Percentiles rank a stretch among this genome's conserved stretches.
Conservation (phyloP, 2,797 vertebrate genomes). For the Chloroceryle inda region DNA sequence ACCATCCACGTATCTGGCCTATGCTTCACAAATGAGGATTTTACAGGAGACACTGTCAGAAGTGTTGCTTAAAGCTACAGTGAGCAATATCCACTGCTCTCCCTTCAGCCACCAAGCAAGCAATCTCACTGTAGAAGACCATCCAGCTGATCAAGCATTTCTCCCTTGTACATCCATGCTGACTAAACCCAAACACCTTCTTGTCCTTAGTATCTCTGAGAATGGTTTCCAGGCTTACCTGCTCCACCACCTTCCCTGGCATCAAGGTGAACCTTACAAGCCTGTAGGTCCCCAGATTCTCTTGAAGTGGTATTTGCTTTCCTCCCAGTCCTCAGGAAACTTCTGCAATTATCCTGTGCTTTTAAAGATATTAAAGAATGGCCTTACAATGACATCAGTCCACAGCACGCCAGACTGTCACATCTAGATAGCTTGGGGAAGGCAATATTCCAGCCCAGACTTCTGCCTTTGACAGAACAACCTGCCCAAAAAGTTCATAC, state of each 20-base stretch:
- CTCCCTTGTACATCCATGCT: not conserved
- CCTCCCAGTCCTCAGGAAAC: not conserved
- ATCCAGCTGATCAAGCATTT: not conserved
- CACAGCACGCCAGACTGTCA: not conserved
- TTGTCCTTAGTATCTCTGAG: not conserved
- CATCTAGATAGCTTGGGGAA: not conserved
- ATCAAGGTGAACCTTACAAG: not conserved
- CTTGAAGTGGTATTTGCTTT: not conserved
- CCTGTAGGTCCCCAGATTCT: not conserved
- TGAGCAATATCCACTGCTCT: not conserved
- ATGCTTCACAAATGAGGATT: not conserved
- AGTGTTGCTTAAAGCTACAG: not conserved
- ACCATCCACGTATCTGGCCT: not conserved
- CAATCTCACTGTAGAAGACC: not conserved
- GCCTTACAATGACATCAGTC: rapidly evolving
- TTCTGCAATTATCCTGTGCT: not conserved
- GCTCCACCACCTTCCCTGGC: not conserved
- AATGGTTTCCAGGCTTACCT: not conserved
- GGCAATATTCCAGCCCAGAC: not conserved
- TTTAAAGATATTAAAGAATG: not conserved
- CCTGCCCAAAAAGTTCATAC: not conserved
- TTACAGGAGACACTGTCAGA: not conserved
- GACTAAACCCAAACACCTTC: not conserved
- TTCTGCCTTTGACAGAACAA: not conserved
- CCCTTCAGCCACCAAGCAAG: not conserved